A percentile compares a stretch with the other conserved stretches of the same genome.
Conservation (phyloP, 1,140 invertebrate species). For the Lerema accius region DNA sequence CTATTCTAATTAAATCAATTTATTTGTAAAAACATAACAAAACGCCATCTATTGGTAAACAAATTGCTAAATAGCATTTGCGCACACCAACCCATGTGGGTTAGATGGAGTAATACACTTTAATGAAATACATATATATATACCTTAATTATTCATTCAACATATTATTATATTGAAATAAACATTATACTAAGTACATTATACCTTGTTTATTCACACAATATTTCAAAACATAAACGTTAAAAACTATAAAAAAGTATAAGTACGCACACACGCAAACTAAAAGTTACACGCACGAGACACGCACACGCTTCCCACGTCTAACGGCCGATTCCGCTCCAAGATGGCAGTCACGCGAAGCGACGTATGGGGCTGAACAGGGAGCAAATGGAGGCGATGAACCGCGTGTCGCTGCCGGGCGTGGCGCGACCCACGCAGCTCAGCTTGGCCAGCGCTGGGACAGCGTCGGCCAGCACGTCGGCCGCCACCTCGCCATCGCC, state of each 20-base stretch:
- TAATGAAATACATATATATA: too few species aligned
- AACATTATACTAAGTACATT: too few species aligned
- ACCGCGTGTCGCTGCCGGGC: constrained; percentile 65
- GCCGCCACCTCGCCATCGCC: constrained; percentile 72
- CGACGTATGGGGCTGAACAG: constrained; percentile 82
- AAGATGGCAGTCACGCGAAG: constrained; percentile 83
- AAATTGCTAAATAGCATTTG: constrained; percentile 18
- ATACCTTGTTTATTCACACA: too few species aligned
- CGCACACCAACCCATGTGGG: constrained; percentile 25
- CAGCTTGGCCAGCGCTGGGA: constrained; percentile 61
- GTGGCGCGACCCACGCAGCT: constrained; percentile 74
- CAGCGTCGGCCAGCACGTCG: constrained; percentile 48
- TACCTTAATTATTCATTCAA: too few species aligned
- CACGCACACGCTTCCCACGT: constrained; percentile 30
- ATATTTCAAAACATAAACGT: too few species aligned
- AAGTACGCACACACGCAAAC: background rate
- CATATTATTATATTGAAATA: too few species aligned
- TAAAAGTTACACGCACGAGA: constrained; percentile 2
- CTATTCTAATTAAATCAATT: too few species aligned
- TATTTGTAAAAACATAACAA: too few species aligned
- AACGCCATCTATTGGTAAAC: constrained; percentile 44
- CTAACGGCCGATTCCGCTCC: constrained; percentile 60
- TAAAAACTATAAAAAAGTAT: too few species aligned
- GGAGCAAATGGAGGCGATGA: constrained; percentile 82
- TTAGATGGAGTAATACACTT: too few species aligned